Evolutionary conservation across 1,140 invertebrate species (phyloP).

Genomic region (Drosophila leontia): DNA sequence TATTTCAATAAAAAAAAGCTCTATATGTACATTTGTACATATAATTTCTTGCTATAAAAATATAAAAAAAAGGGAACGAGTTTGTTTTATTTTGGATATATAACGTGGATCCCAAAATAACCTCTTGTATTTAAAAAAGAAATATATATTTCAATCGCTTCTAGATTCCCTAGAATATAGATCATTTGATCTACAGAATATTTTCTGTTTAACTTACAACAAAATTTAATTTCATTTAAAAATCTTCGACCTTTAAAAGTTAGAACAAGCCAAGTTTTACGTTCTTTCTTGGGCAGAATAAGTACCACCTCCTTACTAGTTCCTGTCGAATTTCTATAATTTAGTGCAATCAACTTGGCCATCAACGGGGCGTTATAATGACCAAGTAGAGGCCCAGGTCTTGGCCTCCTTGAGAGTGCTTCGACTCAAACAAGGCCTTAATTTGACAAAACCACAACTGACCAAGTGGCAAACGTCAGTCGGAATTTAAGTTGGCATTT

Average conservation of each 20-base stretch:
- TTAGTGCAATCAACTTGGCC: constrained; percentile 61
- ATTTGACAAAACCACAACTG: constrained; percentile 58
- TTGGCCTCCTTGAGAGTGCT: constrained; percentile 8
- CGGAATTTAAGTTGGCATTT: constrained; percentile 10
- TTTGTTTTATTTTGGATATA: too few relatives aligned
- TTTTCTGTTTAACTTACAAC: not conserved
- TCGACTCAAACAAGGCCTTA: constrained; percentile 40
- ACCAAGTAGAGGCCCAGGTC: constrained; percentile 23
- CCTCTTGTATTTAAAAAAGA: too few relatives aligned
- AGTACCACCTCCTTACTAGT: constrained; percentile 2
- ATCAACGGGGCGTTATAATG: constrained; percentile 67
- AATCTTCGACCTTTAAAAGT: not conserved
- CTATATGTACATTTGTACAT: too few relatives aligned
- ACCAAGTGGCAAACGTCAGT: constrained; percentile 60
- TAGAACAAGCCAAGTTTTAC: too few relatives aligned
- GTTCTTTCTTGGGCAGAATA: not conserved
- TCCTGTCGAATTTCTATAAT: constrained; percentile 54
- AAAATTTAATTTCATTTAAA: not conserved
- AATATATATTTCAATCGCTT: too few relatives aligned
- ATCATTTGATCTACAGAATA: not conserved
- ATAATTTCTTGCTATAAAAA: not conserved
- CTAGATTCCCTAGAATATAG: too few relatives aligned
- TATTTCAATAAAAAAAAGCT: not conserved
- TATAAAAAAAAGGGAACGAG: too few relatives aligned
- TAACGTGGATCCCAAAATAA: too few relatives aligned